A percentile compares a stretch with the other conserved stretches of the same genome.
Evolutionary conservation across 2,113 vertebrate species (phyloP).

Genomic region (Ammospiza caudacuta): DNA sequence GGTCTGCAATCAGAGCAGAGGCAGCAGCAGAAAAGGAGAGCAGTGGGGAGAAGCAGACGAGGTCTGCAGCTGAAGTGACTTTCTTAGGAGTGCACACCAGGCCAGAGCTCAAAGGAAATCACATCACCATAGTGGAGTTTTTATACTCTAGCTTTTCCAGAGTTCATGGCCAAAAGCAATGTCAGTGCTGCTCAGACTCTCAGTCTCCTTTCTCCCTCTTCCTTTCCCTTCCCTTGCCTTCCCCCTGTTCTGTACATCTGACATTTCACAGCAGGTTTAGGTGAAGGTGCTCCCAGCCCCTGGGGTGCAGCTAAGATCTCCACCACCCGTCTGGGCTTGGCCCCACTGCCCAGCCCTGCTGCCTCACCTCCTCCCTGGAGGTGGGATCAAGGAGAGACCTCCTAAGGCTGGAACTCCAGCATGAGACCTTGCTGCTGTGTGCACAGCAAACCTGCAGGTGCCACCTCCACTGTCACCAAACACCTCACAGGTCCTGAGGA

Average conservation of each 20-base stretch:
- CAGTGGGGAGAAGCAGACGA: fast-evolving
- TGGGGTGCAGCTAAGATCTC: fast-evolving
- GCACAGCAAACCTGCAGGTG: not conserved
- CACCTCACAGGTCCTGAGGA: not conserved
- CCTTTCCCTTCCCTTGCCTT: not conserved
- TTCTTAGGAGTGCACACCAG: not conserved
- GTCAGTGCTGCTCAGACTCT: not conserved
- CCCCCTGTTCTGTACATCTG: not conserved
- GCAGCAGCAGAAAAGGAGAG: not conserved
- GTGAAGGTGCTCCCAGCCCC: not conserved
- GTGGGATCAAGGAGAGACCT: not conserved
- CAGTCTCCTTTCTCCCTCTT: not conserved
- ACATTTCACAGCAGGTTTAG: not conserved
- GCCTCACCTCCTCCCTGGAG: not conserved
- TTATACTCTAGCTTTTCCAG: not conserved
- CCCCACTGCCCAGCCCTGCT: fast-evolving
- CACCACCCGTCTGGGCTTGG: not conserved
- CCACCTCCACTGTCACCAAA: not conserved
- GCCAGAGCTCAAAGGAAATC: not conserved
- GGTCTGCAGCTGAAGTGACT: not conserved
- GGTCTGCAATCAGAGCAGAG: not conserved
- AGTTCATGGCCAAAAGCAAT: not conserved
- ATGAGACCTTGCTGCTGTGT: fast-evolving
- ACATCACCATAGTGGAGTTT: not conserved
- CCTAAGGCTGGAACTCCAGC: not conserved